Evolutionary conservation across 2,888 invertebrate species (phyloP), one percentile per base, ranked within the genome.

Genomic region (Harmothoe impar): DNA sequence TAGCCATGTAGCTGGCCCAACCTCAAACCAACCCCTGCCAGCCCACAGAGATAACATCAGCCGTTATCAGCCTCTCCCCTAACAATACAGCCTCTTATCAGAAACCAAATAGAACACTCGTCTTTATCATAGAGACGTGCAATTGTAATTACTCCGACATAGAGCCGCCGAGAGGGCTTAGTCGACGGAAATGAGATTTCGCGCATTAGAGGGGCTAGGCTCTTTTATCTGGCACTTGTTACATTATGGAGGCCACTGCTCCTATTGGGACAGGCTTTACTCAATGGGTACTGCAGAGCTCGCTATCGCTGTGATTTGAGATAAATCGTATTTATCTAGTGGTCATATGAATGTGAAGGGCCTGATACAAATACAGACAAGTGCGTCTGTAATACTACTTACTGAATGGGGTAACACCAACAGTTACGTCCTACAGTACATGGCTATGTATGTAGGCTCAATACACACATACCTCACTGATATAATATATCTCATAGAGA

Each of bases 71-170:
- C 35, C 43, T 15, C 23, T 25, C 33, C 35, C 81, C 43, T 20
- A 81, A 17, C 20, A 81, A n/a, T 20, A 17, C 81, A 17, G 17
- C 5, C 35, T 43, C 43, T 81, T 81, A 81, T 81, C 81, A 81
- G 81, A 81, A 43, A 43, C 81, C 81, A 81, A 81, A 81, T 81
- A 81, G 81, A 81, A 81, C 33, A 43, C 81, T 33, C 81, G 72
- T 81, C 23, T 81, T 81, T 81, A 81, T 81, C 81, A 43, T 81
- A 43, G 81, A 81, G 81, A 81, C 81, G 81, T 43, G 15, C 81
- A 81, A 43, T 81, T 81, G 81, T 81, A 81, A 81, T 81, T 81
- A 81, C 81, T 43, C 81, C 35, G 81, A 33, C 81, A 25, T 81
- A 81, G 81, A 81, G 81, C 72, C 72, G 72, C 72, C 72, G 12